Base-by-base conservation (phyloP, 2,113 vertebrate species). In the Upupa epops region DNA sequence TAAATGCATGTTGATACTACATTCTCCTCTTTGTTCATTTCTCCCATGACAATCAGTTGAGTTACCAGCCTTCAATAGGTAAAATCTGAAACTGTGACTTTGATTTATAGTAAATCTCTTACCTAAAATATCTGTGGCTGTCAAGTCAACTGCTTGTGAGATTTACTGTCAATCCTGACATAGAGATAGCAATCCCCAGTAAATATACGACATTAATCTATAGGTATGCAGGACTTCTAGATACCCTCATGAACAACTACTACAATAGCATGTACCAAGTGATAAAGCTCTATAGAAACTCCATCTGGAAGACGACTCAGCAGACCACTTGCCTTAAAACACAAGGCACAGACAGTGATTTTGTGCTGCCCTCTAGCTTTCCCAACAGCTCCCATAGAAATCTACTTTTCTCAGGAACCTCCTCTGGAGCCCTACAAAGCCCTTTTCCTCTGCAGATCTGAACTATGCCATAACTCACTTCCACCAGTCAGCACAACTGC, bases 391-490 rank as follows among this genome's bases (percentile, higher is more conserved):
- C 19, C 8, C 32, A 45, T 1, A 20, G 16, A n/a, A 63, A 20
- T 9, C 22, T 32, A 7, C 16, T 82, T 64, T 68, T 46, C 45
- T 64, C 40, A 48, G 20, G 7, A 9, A 19, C 34, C 6, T 6
- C 24, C 7, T 29, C 22, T 36, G 11, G 2, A 36, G 4, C 21
- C 11, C 7, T 40, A 8, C 6, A 60, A 42, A 70, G 11, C 12
- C 34, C 19, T 36, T 40, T 64, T 32, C 51, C 46, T 10, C 26
- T 5, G 0, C 26, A 83, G 36, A 45, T 26, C 31, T 0, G 0
- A 31, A 48, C 11, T 45, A 29, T 1, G 1, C 18, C 28, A 49
- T 28, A 40, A 3, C 1, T 29, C 17, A 3, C 22, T 72, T 22
- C 18, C 18, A 68, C 2, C 31, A 37, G 32, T 5, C 9, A 52